phyloP scores from a whole-genome alignment of 92 coral and sea anemone species.

The Phenganax subtilis region DNA sequence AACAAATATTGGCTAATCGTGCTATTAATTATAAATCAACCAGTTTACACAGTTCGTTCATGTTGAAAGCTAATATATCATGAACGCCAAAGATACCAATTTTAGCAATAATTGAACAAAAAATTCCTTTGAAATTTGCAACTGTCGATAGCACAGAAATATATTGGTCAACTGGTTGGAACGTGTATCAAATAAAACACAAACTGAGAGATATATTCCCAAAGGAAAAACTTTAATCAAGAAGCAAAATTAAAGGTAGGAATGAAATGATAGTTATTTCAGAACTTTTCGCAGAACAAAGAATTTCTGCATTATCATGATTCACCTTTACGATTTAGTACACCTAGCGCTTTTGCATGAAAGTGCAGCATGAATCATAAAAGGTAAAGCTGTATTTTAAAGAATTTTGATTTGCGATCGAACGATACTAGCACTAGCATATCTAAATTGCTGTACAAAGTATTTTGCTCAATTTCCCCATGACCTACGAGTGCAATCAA shows the following conservation, averaged over 20 bases:
- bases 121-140: not conserved
- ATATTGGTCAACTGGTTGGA: not conserved
- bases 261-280: not conserved
- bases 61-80: constrained; percentile 20
- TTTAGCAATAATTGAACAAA: constrained; percentile 4
- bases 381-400: not conserved
- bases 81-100: not conserved
- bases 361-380: too few relatives aligned
- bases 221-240: not conserved
- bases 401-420: not conserved
- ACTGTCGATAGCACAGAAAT: not conserved
- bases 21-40: constrained; percentile 39
- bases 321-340: too few relatives aligned
- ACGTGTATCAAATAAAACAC: not conserved
- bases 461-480: not conserved
- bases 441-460: not conserved
- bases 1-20: constrained; percentile 42
- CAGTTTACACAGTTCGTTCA: constrained; percentile 42
- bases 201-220: not conserved
- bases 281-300: too few relatives aligned
- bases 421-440: not conserved
- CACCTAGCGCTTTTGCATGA: too few relatives aligned
- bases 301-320: too few relatives aligned
- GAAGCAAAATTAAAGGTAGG: constrained; percentile 1
- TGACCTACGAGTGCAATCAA: constrained; percentile 1